Conservation (phyloP, 2,888 invertebrate species). For the Spialia ferax region DNA sequence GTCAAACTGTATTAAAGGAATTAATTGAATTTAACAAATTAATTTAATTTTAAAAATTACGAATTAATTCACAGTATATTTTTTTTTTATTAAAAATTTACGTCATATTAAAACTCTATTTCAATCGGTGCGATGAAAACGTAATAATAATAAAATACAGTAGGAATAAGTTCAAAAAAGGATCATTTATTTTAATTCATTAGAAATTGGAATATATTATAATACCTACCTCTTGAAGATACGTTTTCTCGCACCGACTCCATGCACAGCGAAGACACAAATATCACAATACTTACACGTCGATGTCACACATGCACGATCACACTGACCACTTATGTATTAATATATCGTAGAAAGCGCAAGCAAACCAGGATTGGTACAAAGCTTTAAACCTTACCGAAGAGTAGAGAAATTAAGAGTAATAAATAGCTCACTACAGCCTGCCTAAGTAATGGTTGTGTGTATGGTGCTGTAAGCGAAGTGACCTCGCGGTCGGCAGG, state of each 20-base stretch:
- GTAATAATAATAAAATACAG: too few relatives aligned
- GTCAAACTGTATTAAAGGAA: not conserved
- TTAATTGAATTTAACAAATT: not conserved
- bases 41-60: not conserved
- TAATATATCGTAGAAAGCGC: conserved; percentile 53
- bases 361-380: conserved; percentile 52
- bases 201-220: too few relatives aligned
- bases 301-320: conserved; percentile 47
- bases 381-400: conserved; percentile 38
- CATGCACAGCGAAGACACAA: conserved; percentile 3
- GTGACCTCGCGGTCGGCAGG: conserved; percentile 43
- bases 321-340: conserved; percentile 33
- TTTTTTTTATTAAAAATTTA: not conserved
- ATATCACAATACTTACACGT: conserved; percentile 44
- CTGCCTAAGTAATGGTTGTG: conserved; percentile 44
- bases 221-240: too few relatives aligned
- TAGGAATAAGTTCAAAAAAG: too few relatives aligned
- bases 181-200: not conserved
- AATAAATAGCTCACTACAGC: conserved; percentile 42
- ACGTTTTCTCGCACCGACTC: conserved; percentile 27
- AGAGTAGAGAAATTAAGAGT: conserved; percentile 41
- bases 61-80: not conserved
- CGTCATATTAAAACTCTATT: conserved; percentile 26
- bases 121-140: conserved; percentile 22
- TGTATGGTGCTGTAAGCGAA: conserved; percentile 47